phyloP scores from a whole-genome alignment of 1,140 invertebrate species.

The Battus philenor region DNA sequence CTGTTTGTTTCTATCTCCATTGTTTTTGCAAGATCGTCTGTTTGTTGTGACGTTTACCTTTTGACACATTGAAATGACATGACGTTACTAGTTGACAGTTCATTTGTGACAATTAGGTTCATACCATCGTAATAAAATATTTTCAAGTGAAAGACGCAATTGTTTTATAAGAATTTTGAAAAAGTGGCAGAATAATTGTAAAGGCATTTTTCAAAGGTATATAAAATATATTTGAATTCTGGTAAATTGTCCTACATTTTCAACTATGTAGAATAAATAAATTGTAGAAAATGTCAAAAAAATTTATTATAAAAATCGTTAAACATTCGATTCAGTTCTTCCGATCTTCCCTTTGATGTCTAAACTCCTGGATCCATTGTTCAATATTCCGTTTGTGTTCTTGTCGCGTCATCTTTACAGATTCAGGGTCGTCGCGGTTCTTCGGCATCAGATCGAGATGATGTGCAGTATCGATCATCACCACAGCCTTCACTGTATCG shows the following conservation, averaged over 20 bases:
- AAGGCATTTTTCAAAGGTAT: too few species aligned
- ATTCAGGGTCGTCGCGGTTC: constrained; percentile 82
- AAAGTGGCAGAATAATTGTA: too few species aligned
- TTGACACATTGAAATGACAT: neutral
- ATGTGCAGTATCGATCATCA: constrained; percentile 94
- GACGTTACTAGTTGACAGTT: neutral
- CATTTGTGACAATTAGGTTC: neutral
- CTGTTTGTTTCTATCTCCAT: constrained; percentile 1
- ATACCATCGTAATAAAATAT: neutral
- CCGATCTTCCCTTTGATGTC: constrained; percentile 4
- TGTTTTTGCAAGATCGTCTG: constrained; percentile 3
- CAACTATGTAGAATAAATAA: too few species aligned
- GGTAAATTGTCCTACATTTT: too few species aligned
- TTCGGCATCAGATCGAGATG: constrained; percentile 90
- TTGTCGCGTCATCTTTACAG: constrained; percentile 82
- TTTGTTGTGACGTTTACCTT: neutral
- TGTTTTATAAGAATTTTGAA: neutral
- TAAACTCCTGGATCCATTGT: constrained; percentile 79
- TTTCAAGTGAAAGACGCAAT: neutral
- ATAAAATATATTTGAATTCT: too few species aligned
- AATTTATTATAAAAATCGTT: too few species aligned
- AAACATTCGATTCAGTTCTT: too few species aligned
- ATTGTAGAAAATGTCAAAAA: too few species aligned
- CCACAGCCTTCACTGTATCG: constrained; percentile 81
- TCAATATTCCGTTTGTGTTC: constrained; percentile 81